Evolutionary conservation across 2,888 invertebrate genomes (phyloP), one percentile per base, ranked within the genome.

Genomic region (Tiliacea aurago): DNA sequence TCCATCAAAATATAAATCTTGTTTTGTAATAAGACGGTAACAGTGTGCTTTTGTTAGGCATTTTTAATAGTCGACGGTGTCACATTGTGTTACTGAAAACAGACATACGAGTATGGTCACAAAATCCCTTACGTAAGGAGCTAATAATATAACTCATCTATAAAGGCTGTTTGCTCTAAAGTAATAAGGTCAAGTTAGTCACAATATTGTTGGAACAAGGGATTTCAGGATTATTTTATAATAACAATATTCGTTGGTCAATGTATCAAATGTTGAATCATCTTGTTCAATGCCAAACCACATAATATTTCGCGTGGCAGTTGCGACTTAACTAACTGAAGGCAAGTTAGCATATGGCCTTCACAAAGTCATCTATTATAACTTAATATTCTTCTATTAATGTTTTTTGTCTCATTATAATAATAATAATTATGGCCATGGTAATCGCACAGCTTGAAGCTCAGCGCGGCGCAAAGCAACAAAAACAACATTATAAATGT

Each of bases 221-320:
- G 51, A 56, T 56, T 75, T 47, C 20, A 62, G 51, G 28, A 47
- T n/a, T 55, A 61, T 41, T 64, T 67, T 49, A 18, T 33, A 43
- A 37, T 6, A 53, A 49, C 41, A 53, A 63, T 47, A 65, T 75
- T 63, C 51, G 53, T 43, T 53, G 41, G 23, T 53, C 47, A 66
- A 56, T 66, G 56, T 69, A 61, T 80, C 68, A 61, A 67, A 33
- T 76, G 59, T 64, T 81, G 80, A 80, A 81, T 80, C 81, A 80
- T 81, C 61, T 56, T 66, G 64, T 55, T 71, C 77, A 81, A 76
- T 81, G 80, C 56, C 62, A 81, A 68, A 77, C 77, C 68, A 77
- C 77, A 80, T 81, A 83, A 80, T 64, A 73, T 83, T 73, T 59
- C 28, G 64, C 18, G 33, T 28, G 23, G 66, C 59, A 18, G 64